Conservation (phyloP, 1,140 invertebrate species). For the Rhizoglyphus robini region DNA sequence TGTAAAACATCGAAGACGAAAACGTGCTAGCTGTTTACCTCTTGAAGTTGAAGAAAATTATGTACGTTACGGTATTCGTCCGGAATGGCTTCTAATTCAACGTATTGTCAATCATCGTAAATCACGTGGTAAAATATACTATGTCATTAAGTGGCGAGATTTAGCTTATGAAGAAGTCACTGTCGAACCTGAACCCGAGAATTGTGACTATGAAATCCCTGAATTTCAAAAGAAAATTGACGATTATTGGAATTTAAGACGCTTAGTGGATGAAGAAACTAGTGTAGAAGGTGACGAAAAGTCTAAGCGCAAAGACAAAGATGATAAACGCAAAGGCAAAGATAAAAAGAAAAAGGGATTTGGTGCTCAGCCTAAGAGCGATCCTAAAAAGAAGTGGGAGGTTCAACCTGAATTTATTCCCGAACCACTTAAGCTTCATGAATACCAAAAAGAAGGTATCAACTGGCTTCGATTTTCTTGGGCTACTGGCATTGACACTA, state of each 20-base stretch:
- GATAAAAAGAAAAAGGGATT: slow-evolving; percentile 39
- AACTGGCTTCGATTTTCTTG: slow-evolving; percentile 81
- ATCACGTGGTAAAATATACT: slow-evolving; percentile 59
- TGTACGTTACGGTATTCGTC: slow-evolving; percentile 76
- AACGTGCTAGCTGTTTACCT: slow-evolving; percentile 21
- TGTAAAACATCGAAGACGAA: slow-evolving; percentile 13
- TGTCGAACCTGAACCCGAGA: slow-evolving; percentile 61
- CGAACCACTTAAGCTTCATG: slow-evolving; percentile 73
- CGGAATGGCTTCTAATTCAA: slow-evolving; percentile 93
- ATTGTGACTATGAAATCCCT: slow-evolving; percentile 58
- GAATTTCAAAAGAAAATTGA: slow-evolving; percentile 72
- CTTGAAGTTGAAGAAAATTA: slow-evolving; percentile 35
- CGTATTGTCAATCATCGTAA: slow-evolving; percentile 72
- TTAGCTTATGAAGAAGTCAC: slow-evolving; percentile 90
- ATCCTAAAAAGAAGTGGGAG: slow-evolving; percentile 85
- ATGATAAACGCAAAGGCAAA: slow-evolving; percentile 36
- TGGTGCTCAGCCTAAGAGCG: slow-evolving; percentile 66
- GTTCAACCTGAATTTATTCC: slow-evolving; percentile 83
- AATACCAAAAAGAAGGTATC: slow-evolving; percentile 85
- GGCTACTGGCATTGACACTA: slow-evolving; percentile 92
- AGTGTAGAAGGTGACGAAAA: slow-evolving; percentile 46
- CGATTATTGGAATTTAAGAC: slow-evolving; percentile 63
- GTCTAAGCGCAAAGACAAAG: slow-evolving; percentile 45
- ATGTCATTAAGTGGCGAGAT: slow-evolving; percentile 96
- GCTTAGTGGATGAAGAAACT: slow-evolving; percentile 27